phyloP scores from a whole-genome alignment of 2,113 vertebrate genomes.

The Narcine bancroftii region DNA sequence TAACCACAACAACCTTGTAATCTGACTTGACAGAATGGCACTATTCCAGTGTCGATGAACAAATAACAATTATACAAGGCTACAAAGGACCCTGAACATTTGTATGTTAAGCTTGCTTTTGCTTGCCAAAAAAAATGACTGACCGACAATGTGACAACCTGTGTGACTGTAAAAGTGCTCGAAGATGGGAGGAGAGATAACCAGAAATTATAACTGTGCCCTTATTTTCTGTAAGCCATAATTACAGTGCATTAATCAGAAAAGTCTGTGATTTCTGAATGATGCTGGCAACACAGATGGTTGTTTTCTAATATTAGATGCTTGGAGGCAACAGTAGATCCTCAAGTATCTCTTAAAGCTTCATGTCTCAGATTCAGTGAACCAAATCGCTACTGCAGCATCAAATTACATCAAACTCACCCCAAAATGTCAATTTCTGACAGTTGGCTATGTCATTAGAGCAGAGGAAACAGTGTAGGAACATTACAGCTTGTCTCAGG shows the following conservation, averaged over 20 bases:
- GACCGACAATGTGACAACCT: background rate
- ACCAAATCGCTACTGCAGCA: background rate
- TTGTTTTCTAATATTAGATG: constrained; percentile 19
- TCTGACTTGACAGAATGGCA: background rate
- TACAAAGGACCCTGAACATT: background rate
- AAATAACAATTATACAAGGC: background rate
- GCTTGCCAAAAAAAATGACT: background rate
- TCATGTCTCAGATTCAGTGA: background rate
- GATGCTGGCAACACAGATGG: background rate
- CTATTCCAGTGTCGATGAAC: background rate
- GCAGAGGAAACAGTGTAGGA: background rate
- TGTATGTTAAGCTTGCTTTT: background rate
- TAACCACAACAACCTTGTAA: background rate
- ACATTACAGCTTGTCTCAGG: background rate
- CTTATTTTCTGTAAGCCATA: background rate
- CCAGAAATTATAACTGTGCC: background rate
- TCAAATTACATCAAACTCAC: too few relatives aligned
- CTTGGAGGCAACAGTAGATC: background rate
- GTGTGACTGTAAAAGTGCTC: background rate
- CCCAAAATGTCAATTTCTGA: background rate
- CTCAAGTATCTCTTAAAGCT: background rate
- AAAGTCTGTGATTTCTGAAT: constrained; percentile 4
- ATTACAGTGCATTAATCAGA: constrained; percentile 16
- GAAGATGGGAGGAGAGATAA: background rate
- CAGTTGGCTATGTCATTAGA: background rate